These are phyloP conservation scores for Heliornis fulica DNA, from an alignment of 2,113 vertebrate genomes.

Conservation along the genomic window DNA sequence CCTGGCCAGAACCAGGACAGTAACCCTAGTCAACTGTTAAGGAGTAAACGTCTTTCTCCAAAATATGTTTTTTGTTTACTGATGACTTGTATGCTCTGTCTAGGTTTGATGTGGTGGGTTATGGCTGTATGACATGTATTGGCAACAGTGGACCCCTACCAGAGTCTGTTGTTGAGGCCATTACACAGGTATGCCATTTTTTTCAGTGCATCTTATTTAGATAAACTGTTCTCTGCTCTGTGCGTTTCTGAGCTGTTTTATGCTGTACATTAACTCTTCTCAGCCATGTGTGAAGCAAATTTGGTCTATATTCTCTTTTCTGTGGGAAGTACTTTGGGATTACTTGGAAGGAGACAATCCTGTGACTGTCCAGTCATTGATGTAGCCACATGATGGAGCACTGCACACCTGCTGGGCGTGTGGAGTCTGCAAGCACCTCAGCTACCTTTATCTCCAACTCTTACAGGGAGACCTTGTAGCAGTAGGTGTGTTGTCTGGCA, in stretches of 20 bases:
- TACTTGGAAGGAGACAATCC: neutral
- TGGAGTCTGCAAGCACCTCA: neutral
- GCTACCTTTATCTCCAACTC: neutral
- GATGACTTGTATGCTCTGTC: neutral
- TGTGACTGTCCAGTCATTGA: neutral
- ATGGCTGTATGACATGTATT: slow-evolving; percentile 99
- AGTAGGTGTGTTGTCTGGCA: slow-evolving; percentile 91
- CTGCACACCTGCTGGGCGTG: neutral
- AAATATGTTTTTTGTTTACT: neutral
- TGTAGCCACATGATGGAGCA: neutral
- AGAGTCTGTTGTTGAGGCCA: slow-evolving; percentile 90
- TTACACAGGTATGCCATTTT: slow-evolving; percentile 83
- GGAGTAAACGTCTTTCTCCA: neutral
- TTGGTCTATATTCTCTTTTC: neutral
- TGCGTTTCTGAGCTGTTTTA: neutral
- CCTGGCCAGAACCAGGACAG: too few relatives aligned
- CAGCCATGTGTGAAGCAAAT: neutral
- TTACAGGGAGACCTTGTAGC: slow-evolving; percentile 90
- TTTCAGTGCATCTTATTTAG: neutral
- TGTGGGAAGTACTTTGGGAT: neutral
- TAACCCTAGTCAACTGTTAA: neutral
- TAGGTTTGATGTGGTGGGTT: slow-evolving; percentile 97
- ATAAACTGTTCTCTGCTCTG: neutral
- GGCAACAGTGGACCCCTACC: slow-evolving; percentile 96
- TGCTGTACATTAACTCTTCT: neutral